Conservation (phyloP, 2,113 vertebrate genomes). For the Xenopus laevis region DNA sequence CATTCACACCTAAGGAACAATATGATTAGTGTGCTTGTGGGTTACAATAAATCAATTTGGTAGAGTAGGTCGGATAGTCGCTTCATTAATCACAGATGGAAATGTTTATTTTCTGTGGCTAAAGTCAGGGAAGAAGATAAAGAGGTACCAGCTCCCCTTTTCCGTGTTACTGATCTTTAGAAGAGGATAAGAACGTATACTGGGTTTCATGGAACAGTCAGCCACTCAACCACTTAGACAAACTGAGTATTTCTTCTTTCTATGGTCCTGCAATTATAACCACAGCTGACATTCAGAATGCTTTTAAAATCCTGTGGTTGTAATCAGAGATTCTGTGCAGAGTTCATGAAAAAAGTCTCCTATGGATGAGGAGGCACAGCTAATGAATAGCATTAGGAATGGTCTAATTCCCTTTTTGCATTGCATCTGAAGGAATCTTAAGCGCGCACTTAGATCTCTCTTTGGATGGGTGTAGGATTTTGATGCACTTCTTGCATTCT, state of each 20-base stretch:
- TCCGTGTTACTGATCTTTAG: neutral
- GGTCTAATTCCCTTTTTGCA: neutral
- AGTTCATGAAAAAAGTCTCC: neutral
- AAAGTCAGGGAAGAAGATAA: neutral
- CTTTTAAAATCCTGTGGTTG: constrained; percentile 4
- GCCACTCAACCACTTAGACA: neutral
- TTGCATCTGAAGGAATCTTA: neutral
- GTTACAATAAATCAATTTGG: neutral
- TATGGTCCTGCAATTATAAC: constrained; percentile 1
- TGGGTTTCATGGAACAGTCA: neutral
- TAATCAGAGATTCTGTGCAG: constrained; percentile 3
- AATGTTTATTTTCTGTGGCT: neutral
- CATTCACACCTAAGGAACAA: neutral
- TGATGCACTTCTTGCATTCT: neutral
- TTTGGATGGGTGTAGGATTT: neutral
- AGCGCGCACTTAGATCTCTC: neutral
- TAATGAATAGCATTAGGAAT: neutral
- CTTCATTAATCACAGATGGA: neutral
- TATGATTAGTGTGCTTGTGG: neutral
- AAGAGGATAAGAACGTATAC: neutral
- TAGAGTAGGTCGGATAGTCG: neutral
- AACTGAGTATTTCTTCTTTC: neutral
- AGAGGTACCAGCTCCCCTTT: neutral
- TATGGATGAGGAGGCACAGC: neutral
- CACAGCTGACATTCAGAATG: neutral